These are phyloP conservation scores for Paramuricea clavata DNA, from an alignment of 92 coral and sea anemone species.

Conservation along the genomic window DNA sequence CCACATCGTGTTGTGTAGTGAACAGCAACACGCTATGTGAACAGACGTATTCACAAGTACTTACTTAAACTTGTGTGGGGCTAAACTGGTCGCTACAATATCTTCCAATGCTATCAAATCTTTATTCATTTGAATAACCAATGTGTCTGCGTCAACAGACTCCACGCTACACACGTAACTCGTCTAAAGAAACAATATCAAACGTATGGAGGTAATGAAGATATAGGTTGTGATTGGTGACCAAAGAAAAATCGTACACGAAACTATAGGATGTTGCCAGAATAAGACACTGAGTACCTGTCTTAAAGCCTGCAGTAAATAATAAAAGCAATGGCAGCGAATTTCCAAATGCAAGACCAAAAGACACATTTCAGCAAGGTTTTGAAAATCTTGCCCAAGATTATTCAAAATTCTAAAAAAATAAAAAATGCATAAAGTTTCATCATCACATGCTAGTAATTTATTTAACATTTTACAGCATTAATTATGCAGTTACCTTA, in stretches of 20 bases:
- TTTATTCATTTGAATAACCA: slow-evolving; percentile 83
- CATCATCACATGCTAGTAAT: neutral
- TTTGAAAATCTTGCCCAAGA: slow-evolving; percentile 88
- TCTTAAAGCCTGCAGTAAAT: slow-evolving; percentile 82
- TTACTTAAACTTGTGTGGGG: slow-evolving; percentile 95
- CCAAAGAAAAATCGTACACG: no score
- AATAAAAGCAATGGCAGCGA: slow-evolving; percentile 92
- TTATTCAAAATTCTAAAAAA: slow-evolving; percentile 71
- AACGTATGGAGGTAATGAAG: neutral
- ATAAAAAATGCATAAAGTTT: neutral
- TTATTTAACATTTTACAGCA: neutral
- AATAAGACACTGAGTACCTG: slow-evolving; percentile 61
- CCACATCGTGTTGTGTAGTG: neutral
- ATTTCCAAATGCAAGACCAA: slow-evolving; percentile 95
- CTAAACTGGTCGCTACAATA: slow-evolving; percentile 91
- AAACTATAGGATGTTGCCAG: no score
- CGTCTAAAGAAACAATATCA: slow-evolving; percentile 63
- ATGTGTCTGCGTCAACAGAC: slow-evolving; percentile 90
- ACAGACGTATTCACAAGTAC: neutral
- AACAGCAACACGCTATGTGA: neutral
- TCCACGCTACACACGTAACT: slow-evolving; percentile 91
- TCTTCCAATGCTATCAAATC: slow-evolving; percentile 90
- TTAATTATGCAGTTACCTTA: slow-evolving; percentile 70
- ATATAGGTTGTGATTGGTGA: neutral
- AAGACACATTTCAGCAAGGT: slow-evolving; percentile 87